A percentile compares a stretch with the other conserved stretches of the same genome.
phyloP scores from a whole-genome alignment of 2,888 invertebrate genomes.

The Cepaea hortensis region DNA sequence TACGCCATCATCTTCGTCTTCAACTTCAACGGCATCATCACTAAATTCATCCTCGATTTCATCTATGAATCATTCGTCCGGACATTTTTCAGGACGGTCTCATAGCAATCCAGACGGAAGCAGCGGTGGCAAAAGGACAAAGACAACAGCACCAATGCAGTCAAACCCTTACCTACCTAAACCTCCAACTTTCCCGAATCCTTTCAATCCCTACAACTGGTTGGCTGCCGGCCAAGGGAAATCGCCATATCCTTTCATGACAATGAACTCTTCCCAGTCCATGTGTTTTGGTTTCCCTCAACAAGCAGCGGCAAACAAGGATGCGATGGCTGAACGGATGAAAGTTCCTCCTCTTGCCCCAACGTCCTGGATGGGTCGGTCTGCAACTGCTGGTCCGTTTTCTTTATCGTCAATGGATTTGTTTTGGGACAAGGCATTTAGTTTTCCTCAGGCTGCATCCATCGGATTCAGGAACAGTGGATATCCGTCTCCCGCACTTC shows the following conservation, averaged over 20 bases:
- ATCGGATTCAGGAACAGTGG: constrained; percentile 37
- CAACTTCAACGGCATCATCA: constrained; percentile 5
- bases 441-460: constrained; percentile 45
- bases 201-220: constrained; percentile 52
- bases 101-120: constrained; percentile 17
- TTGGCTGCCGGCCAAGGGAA: constrained; percentile 40
- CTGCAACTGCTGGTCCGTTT: constrained; percentile 27
- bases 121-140: constrained; percentile 38
- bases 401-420: constrained; percentile 50
- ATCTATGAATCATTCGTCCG: constrained; percentile 15
- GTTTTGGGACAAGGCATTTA: constrained; percentile 54
- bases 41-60: constrained; percentile 46
- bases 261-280: constrained; percentile 53
- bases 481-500: constrained; percentile 32
- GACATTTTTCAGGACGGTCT: constrained; percentile 21
- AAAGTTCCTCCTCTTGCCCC: constrained; percentile 32
- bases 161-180: constrained; percentile 42
- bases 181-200: constrained; percentile 46
- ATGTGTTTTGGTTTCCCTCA: constrained; percentile 53
- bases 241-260: constrained; percentile 52
- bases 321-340: constrained; percentile 42
- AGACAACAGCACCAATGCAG: constrained; percentile 33
- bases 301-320: constrained; percentile 34
- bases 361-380: constrained; percentile 49
- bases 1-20: constrained; percentile 47